A percentile compares a stretch with the other conserved stretches of the same genome.
Conservation (phyloP, 2,113 vertebrate genomes). For the Dipodomys ordii region DNA sequence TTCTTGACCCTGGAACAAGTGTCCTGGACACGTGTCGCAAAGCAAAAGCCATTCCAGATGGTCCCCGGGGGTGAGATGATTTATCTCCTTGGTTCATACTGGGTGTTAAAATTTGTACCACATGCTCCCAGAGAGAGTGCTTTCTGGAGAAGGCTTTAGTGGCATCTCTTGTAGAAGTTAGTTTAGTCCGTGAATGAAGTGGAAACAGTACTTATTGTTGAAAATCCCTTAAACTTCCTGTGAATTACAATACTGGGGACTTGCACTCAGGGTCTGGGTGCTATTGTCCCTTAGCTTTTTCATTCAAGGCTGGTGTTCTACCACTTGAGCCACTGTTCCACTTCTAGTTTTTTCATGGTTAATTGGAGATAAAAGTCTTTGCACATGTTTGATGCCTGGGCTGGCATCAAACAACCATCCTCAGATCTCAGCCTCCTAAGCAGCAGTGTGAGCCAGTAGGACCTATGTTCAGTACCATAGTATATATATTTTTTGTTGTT, state of each 20-base stretch:
- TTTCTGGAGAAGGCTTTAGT: neutral
- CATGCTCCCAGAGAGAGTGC: neutral
- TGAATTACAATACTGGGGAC: neutral
- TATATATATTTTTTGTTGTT: too few species aligned
- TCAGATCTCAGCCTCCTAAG: too few species aligned
- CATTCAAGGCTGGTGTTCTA: too few species aligned
- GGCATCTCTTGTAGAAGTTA: neutral
- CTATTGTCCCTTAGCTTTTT: too few species aligned
- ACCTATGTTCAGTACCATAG: too few species aligned
- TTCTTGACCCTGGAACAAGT: conserved; percentile 94
- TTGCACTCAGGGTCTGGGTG: too few species aligned
- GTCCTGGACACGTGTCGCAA: conserved; percentile 93
- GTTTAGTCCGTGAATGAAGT: conserved; percentile 27
- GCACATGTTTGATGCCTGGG: too few species aligned
- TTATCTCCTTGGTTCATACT: neutral
- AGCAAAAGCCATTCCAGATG: conserved; percentile 92
- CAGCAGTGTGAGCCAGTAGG: too few species aligned
- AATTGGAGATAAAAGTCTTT: too few species aligned
- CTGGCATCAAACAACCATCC: too few species aligned
- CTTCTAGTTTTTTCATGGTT: too few species aligned
- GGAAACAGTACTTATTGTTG: neutral
- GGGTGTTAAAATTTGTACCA: neutral
- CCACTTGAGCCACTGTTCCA: too few species aligned
- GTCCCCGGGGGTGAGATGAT: conserved; percentile 92
- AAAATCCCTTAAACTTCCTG: neutral